These are phyloP conservation scores for Theocolax elegans DNA, from an alignment of 1,140 invertebrate species.

Conservation along the genomic window DNA sequence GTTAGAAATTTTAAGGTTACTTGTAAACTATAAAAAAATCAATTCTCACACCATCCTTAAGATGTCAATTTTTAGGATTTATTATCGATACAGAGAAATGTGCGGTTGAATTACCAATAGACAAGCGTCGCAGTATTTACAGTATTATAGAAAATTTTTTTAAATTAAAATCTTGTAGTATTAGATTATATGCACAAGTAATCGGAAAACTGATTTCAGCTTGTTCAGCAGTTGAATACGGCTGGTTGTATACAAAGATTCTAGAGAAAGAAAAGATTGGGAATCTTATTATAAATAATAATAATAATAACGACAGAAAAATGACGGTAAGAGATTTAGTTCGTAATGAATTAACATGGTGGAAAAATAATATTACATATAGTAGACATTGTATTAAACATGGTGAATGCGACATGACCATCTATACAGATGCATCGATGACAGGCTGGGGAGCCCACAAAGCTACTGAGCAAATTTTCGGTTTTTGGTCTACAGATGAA, in stretches of 20 bases:
- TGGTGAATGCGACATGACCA: not conserved
- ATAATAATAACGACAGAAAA: not conserved
- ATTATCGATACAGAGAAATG: no score
- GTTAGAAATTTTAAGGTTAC: conserved; percentile 26
- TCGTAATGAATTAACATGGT: not conserved
- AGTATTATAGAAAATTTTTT: not conserved
- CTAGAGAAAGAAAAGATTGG: conserved; percentile 29
- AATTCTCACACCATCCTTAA: no score
- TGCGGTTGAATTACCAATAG: conserved; percentile 17
- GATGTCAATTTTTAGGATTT: no score
- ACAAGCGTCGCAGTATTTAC: no score
- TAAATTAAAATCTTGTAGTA: conserved; percentile 19
- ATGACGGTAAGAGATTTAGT: not conserved
- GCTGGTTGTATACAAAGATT: no score
- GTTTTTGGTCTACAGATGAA: not conserved
- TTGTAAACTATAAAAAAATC: conserved; percentile 32
- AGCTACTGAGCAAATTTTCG: not conserved
- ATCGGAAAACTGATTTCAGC: conserved; percentile 17
- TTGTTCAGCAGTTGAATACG: conserved; percentile 23
- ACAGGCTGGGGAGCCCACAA: not conserved
- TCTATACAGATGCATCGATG: no score
- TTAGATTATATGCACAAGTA: no score
- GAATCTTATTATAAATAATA: not conserved
- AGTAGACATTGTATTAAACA: not conserved
- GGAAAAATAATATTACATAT: not conserved